A percentile compares a stretch with the other conserved stretches of the same genome.
phyloP scores from a whole-genome alignment of 2,888 invertebrate species.

The Fragum sueziense region DNA sequence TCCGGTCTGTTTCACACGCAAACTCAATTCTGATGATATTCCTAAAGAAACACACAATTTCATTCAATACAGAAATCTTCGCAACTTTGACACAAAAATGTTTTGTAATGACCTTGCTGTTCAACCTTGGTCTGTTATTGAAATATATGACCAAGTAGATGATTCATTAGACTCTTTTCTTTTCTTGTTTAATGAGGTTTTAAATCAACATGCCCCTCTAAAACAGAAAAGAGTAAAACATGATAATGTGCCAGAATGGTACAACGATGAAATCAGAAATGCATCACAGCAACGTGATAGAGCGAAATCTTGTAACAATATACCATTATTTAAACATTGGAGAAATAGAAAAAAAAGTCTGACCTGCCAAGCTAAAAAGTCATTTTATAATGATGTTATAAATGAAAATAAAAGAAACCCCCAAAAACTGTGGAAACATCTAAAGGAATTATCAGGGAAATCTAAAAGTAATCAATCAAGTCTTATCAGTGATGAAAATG shows the following conservation, averaged over 20 bases:
- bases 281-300: not conserved
- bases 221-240: constrained; percentile 10
- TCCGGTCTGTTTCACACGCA: constrained; percentile 18
- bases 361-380: not conserved
- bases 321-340: not conserved
- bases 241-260: constrained; percentile 14
- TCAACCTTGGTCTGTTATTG: constrained; percentile 17
- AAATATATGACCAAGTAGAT: constrained; percentile 12
- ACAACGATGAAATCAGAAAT: not conserved
- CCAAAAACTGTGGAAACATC: not conserved
- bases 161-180: constrained; percentile 24
- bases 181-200: not conserved
- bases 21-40: not conserved
- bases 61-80: constrained; percentile 14
- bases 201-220: constrained; percentile 15
- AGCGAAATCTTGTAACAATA: not conserved
- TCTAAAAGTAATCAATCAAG: not conserved
- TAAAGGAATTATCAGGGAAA: constrained; percentile 13
- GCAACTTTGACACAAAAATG: constrained; percentile 7
- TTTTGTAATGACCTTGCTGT: not conserved
- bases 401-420: constrained; percentile 19
- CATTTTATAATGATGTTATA: not conserved
- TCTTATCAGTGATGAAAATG: not conserved
- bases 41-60: not conserved
- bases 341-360: not conserved